Base-by-base conservation (phyloP, 2,797 vertebrate species). In the Adrianichthys oophorus region DNA sequence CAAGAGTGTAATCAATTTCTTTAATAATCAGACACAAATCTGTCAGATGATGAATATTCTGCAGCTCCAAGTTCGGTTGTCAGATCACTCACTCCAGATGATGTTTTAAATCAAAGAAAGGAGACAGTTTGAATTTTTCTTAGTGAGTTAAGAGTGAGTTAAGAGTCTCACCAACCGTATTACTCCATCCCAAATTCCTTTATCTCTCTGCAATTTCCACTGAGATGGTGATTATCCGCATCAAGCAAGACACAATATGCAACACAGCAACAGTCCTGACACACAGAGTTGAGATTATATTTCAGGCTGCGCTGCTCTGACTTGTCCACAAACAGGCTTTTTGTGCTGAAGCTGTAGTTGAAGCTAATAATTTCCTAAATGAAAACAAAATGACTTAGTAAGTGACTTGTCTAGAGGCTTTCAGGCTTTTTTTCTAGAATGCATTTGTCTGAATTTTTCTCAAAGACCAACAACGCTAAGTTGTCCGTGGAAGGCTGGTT, bases 231-330 rank as follows among this genome's bases (percentile, higher is more conserved):
- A 87, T 87, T 87, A 83, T 85, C 76, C 74, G 67, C 80, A 74
- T 65, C 18, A 57, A 44, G 67, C 26, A 40, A 85, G 77, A 84
- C 85, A 78, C 74, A 84, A 84, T 86, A 85, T 85, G 83, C 82
- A 80, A 72, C 51, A 61, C 68, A 77, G 76, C 75, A 76, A 81
- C 81, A 82, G 80, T 81, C 82, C 82, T 83, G 73, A 79, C 80
- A 83, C 86, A 86, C 85, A 84, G 76, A 74, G 71, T 62, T 82
- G 82, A 76, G 81, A 83, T 86, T 85, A 89, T 83, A 81, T 85
- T 84, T 81, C 78, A 80, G 79, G 69, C 76, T 76, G 70, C 52
- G 65, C 62, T 7, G 46, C 59, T 57, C 62, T 62, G 73, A 73
- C 72, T 68, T 66, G 53, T 80, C 76, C 70, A 76, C 68, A 79